phyloP scores from a whole-genome alignment of 2,888 invertebrate species.

The Malthinus flaveolus region DNA sequence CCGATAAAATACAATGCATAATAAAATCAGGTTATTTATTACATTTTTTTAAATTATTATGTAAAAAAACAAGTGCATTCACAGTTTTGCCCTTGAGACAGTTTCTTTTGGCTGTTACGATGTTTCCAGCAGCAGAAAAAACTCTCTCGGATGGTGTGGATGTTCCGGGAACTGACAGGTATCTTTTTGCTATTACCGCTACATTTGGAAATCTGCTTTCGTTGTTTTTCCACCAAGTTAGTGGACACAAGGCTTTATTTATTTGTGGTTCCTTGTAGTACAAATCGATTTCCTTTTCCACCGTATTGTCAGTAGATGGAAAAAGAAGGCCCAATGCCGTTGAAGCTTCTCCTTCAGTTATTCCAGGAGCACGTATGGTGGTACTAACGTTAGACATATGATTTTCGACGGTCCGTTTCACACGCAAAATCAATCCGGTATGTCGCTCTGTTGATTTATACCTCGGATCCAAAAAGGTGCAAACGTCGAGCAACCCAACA shows the following conservation, averaged over 20 bases:
- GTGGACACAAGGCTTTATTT: neutral
- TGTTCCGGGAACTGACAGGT: constrained; percentile 19
- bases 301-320: too few species aligned
- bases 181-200: constrained; percentile 15
- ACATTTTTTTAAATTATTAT: constrained; percentile 10
- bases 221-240: neutral
- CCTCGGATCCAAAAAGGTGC: neutral
- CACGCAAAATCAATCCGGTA: neutral
- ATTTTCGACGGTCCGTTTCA: too few species aligned
- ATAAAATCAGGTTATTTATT: too few species aligned
- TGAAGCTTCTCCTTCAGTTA: neutral
- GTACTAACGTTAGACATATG: too few species aligned
- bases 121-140: constrained; percentile 22
- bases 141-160: constrained; percentile 23
- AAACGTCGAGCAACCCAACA: neutral
- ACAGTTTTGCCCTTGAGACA: constrained; percentile 21
- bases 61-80: constrained; percentile 20
- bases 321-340: too few species aligned
- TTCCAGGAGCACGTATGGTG: too few species aligned
- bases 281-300: too few species aligned
- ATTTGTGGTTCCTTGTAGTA: neutral
- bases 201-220: constrained; percentile 9
- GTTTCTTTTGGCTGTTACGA: constrained; percentile 18
- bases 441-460: neutral
- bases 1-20: too few species aligned